These are phyloP conservation scores for Masticophis lateralis DNA, from an alignment of 2,797 vertebrate species.

Conservation along the genomic window DNA sequence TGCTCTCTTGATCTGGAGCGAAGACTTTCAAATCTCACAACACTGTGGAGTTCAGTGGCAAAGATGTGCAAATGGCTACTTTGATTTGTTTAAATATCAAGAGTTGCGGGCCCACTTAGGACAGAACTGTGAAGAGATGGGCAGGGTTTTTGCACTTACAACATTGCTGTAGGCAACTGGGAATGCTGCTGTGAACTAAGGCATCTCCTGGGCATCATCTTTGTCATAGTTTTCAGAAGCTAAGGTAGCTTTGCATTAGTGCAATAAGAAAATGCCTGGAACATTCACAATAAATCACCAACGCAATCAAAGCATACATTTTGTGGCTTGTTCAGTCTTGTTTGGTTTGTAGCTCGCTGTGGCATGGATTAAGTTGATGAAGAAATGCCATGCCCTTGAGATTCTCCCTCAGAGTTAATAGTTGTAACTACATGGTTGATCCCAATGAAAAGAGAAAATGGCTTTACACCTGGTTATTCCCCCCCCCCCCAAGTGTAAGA, in stretches of 20 bases:
- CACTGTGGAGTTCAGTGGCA: background rate
- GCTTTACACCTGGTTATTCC: background rate
- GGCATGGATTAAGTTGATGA: background rate
- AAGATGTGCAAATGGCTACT: conserved; percentile 27
- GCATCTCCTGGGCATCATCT: conserved; percentile 14
- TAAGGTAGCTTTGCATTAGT: conserved; percentile 4
- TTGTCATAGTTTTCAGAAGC: conserved; percentile 8
- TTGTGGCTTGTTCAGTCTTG: background rate
- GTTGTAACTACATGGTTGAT: background rate
- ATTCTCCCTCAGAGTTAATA: background rate
- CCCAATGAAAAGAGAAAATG: background rate
- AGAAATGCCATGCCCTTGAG: background rate
- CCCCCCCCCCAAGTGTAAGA: fast-evolving
- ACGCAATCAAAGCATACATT: background rate
- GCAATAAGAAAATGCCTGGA: conserved; percentile 14
- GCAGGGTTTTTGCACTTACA: conserved; percentile 13
- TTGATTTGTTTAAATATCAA: conserved; percentile 26
- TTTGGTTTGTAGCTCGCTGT: background rate
- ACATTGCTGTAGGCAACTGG: background rate
- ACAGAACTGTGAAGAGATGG: background rate
- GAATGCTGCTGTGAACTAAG: background rate
- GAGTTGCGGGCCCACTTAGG: background rate
- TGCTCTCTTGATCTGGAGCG: conserved; percentile 14
- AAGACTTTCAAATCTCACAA: conserved; percentile 6
- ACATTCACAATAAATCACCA: background rate